Evolutionary conservation across 2,113 vertebrate species (phyloP).

Genomic region (Ahaetulla prasina): DNA sequence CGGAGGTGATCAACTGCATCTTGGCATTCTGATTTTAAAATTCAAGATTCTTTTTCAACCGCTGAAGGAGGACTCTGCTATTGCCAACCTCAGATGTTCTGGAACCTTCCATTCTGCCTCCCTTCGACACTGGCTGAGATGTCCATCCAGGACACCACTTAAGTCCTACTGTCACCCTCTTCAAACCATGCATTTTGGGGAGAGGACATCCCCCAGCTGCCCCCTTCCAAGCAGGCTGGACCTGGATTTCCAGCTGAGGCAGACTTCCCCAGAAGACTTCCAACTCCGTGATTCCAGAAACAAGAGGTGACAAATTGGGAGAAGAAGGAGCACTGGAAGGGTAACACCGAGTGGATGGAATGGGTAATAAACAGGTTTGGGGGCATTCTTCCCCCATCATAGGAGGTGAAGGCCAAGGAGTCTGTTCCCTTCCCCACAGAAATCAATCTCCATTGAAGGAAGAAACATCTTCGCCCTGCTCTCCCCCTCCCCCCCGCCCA

Average conservation of each 20-base stretch:
- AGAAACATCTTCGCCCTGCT: slow-evolving; percentile 34
- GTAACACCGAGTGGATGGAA: not conserved
- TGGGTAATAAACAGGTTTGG: not conserved
- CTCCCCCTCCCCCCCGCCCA: not conserved
- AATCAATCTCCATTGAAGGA: slow-evolving; percentile 36
- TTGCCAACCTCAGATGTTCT: not conserved
- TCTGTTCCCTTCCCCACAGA: slow-evolving; percentile 6
- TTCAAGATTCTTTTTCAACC: not conserved
- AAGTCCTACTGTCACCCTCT: not conserved
- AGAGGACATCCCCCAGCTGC: not conserved
- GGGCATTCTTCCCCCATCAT: not conserved
- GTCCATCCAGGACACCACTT: not conserved
- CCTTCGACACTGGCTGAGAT: not conserved
- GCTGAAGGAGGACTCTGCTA: not conserved
- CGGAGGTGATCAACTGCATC: not conserved
- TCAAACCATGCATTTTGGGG: not conserved
- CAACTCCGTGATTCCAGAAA: not conserved
- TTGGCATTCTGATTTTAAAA: not conserved
- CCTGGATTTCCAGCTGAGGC: not conserved
- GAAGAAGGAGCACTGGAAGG: not conserved
- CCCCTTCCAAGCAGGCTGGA: not conserved
- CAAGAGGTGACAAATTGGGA: not conserved
- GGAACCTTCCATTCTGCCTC: not conserved
- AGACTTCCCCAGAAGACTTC: not conserved
- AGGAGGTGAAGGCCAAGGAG: not conserved